Base-by-base conservation (phyloP, 2,113 vertebrate species). In the Callipepla californica region DNA sequence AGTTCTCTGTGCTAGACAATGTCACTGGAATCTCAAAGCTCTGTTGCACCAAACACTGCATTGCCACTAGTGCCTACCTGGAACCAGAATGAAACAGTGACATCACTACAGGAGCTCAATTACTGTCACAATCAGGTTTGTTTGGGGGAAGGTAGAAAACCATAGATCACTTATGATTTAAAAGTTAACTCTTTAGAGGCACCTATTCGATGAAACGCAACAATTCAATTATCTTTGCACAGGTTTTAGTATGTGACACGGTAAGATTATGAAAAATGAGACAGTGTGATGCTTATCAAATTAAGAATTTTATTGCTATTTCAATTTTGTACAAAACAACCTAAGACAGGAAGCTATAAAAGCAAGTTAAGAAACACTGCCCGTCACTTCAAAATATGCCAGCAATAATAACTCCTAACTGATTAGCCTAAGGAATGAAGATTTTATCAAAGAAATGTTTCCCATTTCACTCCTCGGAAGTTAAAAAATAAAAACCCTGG, bases 361-460 rank as follows among this genome's bases (percentile, higher is more conserved):
- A 38, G 5, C 26, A 5, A 4, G 7, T 42, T 82, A 34, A 44
- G 20, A 34, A 80, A 44, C 85, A 7, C 5, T 21, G 93, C 0
- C 30, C 5, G 0, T 40, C 40, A 80, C 22, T 80, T 89, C 34
- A 89, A 80, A 91, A 69, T 13, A 15, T 47, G 81, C 40, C 36
- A 62, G 34, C 32, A 69, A 47, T 14, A 87, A 51, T 77, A 81
- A 68, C 9, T 40, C 28, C 77, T 50, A 69, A 80, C 79, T 85
- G 89, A 32, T 38, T 2, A 67, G 19, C 23, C 40, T 34, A 53
- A 45, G 16, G 42, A 73, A 89, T 36, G 16, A 66, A 82, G 53
- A 76, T 62, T 53, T 86, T 45, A 89, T 48, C n/a, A 87, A 86
- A 76, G 17, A 47, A 70, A 63, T 48, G 17, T 72, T 88, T 42